These are phyloP conservation scores for Siniperca undulata DNA, from an alignment of 2,797 vertebrate genomes.

Conservation along the genomic window DNA sequence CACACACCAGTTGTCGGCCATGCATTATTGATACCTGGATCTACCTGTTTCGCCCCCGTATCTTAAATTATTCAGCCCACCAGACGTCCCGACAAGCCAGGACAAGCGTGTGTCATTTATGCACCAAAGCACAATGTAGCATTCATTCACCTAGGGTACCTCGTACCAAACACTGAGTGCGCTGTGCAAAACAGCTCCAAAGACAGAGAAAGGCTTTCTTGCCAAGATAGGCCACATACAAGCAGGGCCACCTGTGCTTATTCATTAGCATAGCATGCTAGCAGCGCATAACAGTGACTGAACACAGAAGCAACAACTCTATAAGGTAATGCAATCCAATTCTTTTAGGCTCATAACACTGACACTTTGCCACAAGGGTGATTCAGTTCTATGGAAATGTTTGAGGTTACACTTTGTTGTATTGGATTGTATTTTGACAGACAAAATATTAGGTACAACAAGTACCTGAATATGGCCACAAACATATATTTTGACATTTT, in stretches of 20 bases:
- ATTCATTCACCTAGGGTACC: slow-evolving; percentile 42
- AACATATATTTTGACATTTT: neutral
- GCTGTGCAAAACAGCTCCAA: slow-evolving; percentile 33
- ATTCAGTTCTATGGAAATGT: slow-evolving; percentile 17
- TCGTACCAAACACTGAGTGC: slow-evolving; percentile 17
- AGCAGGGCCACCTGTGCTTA: slow-evolving; percentile 47
- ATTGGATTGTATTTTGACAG: neutral
- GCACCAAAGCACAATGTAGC: slow-evolving; percentile 64
- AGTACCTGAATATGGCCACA: neutral
- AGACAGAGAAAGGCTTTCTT: slow-evolving; percentile 46
- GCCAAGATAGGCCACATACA: slow-evolving; percentile 47
- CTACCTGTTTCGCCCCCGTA: slow-evolving; percentile 56
- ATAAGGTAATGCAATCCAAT: slow-evolving; percentile 28
- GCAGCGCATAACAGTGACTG: slow-evolving; percentile 37
- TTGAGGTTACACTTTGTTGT: neutral
- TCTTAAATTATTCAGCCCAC: slow-evolving; percentile 79
- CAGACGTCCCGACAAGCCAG: slow-evolving; percentile 65
- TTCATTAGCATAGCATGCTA: slow-evolving; percentile 60
- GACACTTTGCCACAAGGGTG: neutral
- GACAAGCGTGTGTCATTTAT: slow-evolving; percentile 69
- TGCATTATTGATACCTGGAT: slow-evolving; percentile 73
- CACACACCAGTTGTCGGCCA: slow-evolving; percentile 53
- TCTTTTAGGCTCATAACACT: neutral
- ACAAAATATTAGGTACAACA: neutral
- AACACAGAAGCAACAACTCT: slow-evolving; percentile 51